Percentiles rank a stretch among this genome's conserved stretches.
Conservation (phyloP, 2,113 vertebrate genomes). For the Ibidorhyncha struthersii region DNA sequence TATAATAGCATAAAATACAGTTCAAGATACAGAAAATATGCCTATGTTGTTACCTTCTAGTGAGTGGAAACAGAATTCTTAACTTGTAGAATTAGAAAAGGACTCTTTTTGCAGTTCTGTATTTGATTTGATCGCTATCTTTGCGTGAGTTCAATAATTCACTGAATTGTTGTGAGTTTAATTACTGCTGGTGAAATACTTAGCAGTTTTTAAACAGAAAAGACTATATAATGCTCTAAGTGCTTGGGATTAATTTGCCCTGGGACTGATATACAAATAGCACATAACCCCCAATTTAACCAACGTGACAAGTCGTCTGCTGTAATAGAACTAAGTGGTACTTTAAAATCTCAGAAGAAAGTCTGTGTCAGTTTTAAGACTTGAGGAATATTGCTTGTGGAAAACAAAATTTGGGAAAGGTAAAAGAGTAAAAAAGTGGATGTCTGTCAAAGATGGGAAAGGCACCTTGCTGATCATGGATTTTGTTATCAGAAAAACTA, state of each 20-base stretch:
- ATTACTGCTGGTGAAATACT: neutral
- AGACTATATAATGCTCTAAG: neutral
- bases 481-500: neutral
- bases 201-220: neutral
- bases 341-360: neutral
- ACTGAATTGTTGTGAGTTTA: neutral
- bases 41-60: neutral
- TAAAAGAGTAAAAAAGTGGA: neutral
- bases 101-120: neutral
- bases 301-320: neutral
- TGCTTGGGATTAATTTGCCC: fast-evolving
- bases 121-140: neutral
- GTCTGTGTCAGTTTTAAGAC: neutral
- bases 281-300: neutral
- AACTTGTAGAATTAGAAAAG: neutral
- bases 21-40: neutral
- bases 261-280: neutral
- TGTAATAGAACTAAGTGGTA: neutral
- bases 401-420: neutral
- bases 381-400: neutral
- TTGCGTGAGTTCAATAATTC: neutral
- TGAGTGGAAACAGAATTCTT: neutral
- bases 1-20: neutral
- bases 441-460: neutral
- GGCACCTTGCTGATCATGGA: neutral